Evolutionary conservation across 2,113 vertebrate species (phyloP), one percentile per base, ranked within the genome.

Genomic region (Erpornis zantholeuca): DNA sequence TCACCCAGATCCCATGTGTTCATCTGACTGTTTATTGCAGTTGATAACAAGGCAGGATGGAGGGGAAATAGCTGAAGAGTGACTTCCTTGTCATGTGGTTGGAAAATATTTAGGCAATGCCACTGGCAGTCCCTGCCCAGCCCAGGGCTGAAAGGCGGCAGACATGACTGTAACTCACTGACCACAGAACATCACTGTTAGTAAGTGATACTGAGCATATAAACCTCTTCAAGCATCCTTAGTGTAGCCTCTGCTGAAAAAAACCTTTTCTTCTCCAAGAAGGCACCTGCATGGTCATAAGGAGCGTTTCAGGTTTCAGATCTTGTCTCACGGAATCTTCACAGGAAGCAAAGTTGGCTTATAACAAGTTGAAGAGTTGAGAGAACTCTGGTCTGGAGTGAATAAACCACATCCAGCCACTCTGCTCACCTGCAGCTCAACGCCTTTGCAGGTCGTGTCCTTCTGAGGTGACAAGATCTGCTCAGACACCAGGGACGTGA

Each of bases 391-490:
- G 73, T 61, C 3, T 5, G 6, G 38, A 63, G 28, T 16, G 63
- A 29, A 33, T 3, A 3, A 7, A 14, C 18, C 53, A 20, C 6
- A 1, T 45, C 24, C 14, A 56, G 49, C 33, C 44, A 1, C 44
- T 9, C 45, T 6, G 6, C 25, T 28, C 28, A 8, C 47, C 70
- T 38, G 50, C 72, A 68, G 81, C 75, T 76, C 33, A 1, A 38
- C 0, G 0, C 45, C 47, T 57, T 45, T 24, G 0, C 31, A 14
- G 25, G 16, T 44, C 2, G 0, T 4, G 14, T 36, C 79, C 61
- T 27, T 19, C 71, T 11, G 65, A 73, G 60, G 47, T 23, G 68
- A 20, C 45, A 52, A 45, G 81, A 70, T 15, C 54, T 27, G 82
- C 86, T 59, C 56, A 35, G 49, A 47, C 60, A 12, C 40, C 2